Evolutionary conservation across 2,888 invertebrate species (phyloP).

Genomic region (Pteria penguin): DNA sequence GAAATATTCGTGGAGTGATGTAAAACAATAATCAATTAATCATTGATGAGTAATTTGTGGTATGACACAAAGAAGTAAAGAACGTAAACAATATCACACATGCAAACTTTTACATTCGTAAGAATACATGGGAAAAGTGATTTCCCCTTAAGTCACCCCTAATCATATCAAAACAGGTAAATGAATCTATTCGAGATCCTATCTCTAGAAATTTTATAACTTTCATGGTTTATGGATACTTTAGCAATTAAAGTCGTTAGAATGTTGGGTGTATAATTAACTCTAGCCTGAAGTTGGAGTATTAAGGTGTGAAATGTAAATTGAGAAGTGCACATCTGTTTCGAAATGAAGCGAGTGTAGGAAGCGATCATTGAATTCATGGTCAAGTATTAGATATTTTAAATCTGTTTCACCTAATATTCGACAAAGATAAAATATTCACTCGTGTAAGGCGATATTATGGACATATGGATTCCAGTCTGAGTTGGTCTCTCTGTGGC

Average conservation of each 20-base stretch:
- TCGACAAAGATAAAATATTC: too few relatives aligned
- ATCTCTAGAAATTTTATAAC: not conserved
- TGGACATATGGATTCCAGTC: too few relatives aligned
- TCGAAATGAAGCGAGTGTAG: not conserved
- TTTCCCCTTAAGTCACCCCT: not conserved
- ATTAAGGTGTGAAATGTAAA: not conserved
- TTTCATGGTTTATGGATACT: not conserved
- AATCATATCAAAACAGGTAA: not conserved
- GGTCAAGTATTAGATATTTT: not conserved
- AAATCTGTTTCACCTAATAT: too few relatives aligned
- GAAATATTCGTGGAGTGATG: too few relatives aligned
- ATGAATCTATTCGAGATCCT: not conserved
- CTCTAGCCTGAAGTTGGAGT: not conserved
- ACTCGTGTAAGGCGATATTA: too few relatives aligned
- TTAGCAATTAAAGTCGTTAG: not conserved
- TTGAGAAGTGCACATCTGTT: not conserved
- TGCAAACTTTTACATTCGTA: too few relatives aligned
- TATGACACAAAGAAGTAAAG: too few relatives aligned
- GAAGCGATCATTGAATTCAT: not conserved
- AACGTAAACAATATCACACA: too few relatives aligned
- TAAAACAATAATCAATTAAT: too few relatives aligned
- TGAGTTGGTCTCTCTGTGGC: too few relatives aligned
- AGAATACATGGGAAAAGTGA: too few relatives aligned
- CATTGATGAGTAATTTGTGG: too few relatives aligned
- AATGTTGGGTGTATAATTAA: not conserved